Evolutionary conservation across 2,888 invertebrate species (phyloP), one percentile per base, ranked within the genome.

Genomic region (Heliconius ethilla): DNA sequence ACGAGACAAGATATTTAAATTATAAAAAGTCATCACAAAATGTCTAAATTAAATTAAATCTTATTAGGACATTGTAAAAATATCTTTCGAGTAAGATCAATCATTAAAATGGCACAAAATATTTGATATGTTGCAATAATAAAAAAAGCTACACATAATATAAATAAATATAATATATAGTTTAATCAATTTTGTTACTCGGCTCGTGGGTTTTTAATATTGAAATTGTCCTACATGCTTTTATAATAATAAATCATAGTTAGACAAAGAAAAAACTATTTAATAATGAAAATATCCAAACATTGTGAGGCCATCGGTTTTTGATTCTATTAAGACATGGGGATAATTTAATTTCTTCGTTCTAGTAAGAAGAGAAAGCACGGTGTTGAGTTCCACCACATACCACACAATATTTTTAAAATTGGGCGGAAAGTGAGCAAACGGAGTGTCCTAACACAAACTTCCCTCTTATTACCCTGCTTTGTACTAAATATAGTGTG

Each of bases 1-100:
- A 83, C 83, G 80, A 79, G 78, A 74, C 63, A 62, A 74, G 59
- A 59, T 51, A 29, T 27, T 25, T 37, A 40, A 37, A 37, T 40
- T 40, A 40, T 40, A 62, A 37, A 40, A 40, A 73, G 11, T 63
- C 25, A 11, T 59, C 25, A 73, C 73, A 62, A 55, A 73, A 62
- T 63, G 37, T 25, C 62, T 63, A 63, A 40, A 73, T 59, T 73
- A 62, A 40, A 55, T 62, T 62, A 15, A 73, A 25, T 62, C 73
- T 59, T 73, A 73, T 70, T 40, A 51, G 70, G 51, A 73, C 62
- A 63, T 73, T 25, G 37, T 33, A 70, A 55, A 51, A 51, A n/a
- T 29, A 70, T 55, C 55, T 33, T 70, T 70, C 15, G 70, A 70
- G 55, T 55, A 70, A 55, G 70, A 55, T 70, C 55, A 70, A 70